Evolutionary conservation across 2,888 invertebrate species (phyloP).

Genomic region (Tetramorium bicarinatum): DNA sequence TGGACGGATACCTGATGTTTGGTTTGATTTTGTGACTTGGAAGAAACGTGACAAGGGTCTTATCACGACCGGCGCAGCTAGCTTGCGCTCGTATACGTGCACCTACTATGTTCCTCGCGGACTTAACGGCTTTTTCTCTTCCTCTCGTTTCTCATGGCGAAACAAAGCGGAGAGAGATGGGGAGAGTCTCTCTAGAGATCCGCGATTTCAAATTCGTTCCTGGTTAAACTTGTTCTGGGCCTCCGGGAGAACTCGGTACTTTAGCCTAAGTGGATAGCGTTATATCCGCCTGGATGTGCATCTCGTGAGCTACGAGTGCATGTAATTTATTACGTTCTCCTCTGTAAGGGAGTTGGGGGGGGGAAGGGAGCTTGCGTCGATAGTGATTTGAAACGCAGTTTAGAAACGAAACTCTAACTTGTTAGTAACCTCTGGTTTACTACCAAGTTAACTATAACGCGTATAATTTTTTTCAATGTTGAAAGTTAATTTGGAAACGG

Average conservation of each 20-base stretch:
- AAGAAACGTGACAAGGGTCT: constrained; percentile 70
- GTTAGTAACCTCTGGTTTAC: neutral
- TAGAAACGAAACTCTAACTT: neutral
- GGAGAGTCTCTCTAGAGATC: constrained; percentile 48
- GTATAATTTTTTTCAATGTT: neutral
- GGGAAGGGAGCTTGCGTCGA: neutral
- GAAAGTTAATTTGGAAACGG: neutral
- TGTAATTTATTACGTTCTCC: constrained; percentile 40
- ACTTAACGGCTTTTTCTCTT: neutral
- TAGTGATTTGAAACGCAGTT: neutral
- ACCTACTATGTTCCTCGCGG: neutral
- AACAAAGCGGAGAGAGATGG: constrained; percentile 5
- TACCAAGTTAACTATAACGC: neutral
- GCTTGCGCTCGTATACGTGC: constrained; percentile 25
- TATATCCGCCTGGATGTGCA: constrained; percentile 36
- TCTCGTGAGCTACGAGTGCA: constrained; percentile 20
- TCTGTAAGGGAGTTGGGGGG: neutral
- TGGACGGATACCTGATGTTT: constrained; percentile 64
- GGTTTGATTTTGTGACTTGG: constrained; percentile 73
- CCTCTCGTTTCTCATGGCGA: neutral
- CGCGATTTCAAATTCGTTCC: constrained; percentile 43
- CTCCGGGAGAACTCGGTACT: constrained; percentile 40
- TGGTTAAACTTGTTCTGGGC: constrained; percentile 41
- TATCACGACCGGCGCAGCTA: constrained; percentile 58
- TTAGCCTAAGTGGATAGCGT: constrained; percentile 37